Conservation (phyloP, 2,113 vertebrate genomes). For the Cervus canadensis region DNA sequence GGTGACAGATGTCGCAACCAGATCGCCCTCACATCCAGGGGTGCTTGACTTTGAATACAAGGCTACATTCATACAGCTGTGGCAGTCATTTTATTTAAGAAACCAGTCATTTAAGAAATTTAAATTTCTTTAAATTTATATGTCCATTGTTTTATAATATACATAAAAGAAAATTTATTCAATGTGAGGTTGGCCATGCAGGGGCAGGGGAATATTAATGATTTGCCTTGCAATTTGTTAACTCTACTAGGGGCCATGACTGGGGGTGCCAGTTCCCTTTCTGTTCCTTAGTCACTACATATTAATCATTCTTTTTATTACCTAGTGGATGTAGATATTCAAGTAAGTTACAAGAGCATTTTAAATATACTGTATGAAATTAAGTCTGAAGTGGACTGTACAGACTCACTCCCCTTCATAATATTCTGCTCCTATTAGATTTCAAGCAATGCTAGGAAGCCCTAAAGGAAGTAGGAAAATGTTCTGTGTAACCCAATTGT, state of each 20-base stretch:
- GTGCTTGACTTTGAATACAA: not conserved
- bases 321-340: conserved; percentile 32
- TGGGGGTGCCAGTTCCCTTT: not conserved
- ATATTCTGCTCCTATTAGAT: conserved; percentile 51
- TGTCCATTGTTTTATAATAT: not conserved
- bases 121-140: not conserved
- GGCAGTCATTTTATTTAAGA: not conserved
- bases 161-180: not conserved
- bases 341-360: conserved; percentile 47
- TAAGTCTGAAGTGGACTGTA: conserved; percentile 54
- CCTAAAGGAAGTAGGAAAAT: conserved; percentile 50
- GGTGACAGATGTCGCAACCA: too few species aligned
- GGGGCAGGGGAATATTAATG: not conserved
- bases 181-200: not conserved
- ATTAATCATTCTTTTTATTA: conserved; percentile 42
- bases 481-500: conserved; percentile 48
- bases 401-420: conserved; percentile 51
- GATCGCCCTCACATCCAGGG: too few species aligned
- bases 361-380: conserved; percentile 54
- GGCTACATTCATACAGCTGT: not conserved
- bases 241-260: not conserved
- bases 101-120: not conserved
- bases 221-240: not conserved
- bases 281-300: not conserved
- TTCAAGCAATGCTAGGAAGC: conserved; percentile 48